Conservation (phyloP, 2,113 vertebrate species). For the Sylvilagus bachmani region DNA sequence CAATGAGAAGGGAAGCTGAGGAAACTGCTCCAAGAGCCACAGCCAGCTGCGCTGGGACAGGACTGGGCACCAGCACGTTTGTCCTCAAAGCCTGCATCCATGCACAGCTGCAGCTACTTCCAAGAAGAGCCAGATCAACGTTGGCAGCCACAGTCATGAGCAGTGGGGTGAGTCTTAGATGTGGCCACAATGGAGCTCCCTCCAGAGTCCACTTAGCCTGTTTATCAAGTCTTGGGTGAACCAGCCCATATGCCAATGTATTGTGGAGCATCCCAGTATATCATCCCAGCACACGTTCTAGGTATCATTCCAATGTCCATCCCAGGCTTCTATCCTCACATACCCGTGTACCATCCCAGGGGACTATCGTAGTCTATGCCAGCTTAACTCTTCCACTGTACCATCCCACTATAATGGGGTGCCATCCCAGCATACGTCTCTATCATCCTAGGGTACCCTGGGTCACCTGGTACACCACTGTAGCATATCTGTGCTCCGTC, state of each 20-base stretch:
- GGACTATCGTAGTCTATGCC: background rate
- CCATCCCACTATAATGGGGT: background rate
- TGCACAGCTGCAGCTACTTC: accelerated
- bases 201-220: background rate
- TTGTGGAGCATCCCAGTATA: too few species aligned
- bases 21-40: background rate
- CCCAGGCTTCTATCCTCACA: background rate
- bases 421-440: too few species aligned
- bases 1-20: background rate
- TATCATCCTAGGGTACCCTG: too few species aligned
- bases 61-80: background rate
- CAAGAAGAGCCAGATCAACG: background rate
- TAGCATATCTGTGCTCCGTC: background rate
- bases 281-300: too few species aligned
- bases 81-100: accelerated
- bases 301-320: background rate
- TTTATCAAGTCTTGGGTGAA: too few species aligned
- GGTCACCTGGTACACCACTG: too few species aligned
- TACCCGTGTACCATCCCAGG: background rate
- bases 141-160: accelerated
- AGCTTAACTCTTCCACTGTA: too few species aligned
- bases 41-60: background rate
- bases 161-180: accelerated
- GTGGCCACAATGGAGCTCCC: background rate
- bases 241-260: background rate